Evolutionary conservation across 2,113 vertebrate genomes (phyloP), one percentile per base, ranked within the genome.

Genomic region (Trichomycterus rosablanca): DNA sequence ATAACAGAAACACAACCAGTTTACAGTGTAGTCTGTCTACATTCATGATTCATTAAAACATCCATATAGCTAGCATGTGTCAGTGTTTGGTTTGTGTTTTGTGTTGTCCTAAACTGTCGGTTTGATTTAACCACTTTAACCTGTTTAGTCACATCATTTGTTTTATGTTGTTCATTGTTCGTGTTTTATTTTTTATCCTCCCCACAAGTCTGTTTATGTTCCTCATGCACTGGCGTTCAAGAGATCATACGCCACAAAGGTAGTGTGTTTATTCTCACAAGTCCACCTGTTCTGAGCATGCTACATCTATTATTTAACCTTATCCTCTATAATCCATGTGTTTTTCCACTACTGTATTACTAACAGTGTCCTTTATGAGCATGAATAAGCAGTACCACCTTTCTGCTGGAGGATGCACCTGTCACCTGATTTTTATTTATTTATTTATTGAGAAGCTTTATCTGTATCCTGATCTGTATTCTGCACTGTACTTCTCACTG

Each of bases 201-300:
- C 74, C 82, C 84, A 85, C 87, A 93, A 97, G 96, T 96, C 86
- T 88, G 82, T 97, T 84, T 95, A 92, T 91, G 91, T 97, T 75
- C 95, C 94, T 84, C 94, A 93, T 72, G 90, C 92, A 82, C 84
- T 96, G 94, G 93, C 93, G 81, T 93, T 95, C 93, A 93, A 92
- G 92, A 95, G 93, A 87, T 91, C 92, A 70, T 93, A 89, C 52
- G 88, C 90, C 87, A 85, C 90, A 80, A 97, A 98, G 95, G 95
- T 97, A 97, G 92, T 89, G 88, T 94, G 81, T 83, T 71, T 58
- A 65, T 86, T 88, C 71, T 80, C 76, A 58, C 71, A 76, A 69
- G 83, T 49, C 77, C 62, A 75, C 68, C 54, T 64, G 76, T 59
- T 56, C 50, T 65, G 78, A 84, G 89, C 89, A 90, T 90, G 90